Evolutionary conservation across 2,797 vertebrate genomes (phyloP).

Genomic region (Hozukius guyotensis): DNA sequence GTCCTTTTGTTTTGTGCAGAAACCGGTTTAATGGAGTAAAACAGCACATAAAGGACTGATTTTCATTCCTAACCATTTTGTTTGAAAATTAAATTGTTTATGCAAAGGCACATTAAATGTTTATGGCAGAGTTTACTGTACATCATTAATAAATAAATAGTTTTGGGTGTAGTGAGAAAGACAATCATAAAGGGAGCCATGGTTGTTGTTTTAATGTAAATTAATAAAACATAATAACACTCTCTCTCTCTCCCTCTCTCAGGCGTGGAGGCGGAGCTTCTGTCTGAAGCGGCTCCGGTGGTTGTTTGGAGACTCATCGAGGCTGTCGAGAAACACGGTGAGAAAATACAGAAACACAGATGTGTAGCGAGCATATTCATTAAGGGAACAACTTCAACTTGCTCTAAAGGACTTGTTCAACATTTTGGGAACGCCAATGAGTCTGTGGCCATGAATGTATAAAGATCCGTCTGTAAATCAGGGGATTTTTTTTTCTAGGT

Average conservation of each 20-base stretch:
- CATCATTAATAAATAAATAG: slow-evolving; percentile 6
- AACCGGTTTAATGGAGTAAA: neutral
- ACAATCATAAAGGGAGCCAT: neutral
- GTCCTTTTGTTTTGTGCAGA: neutral
- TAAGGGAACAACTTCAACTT: neutral
- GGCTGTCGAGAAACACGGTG: slow-evolving; percentile 84
- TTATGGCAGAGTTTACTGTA: neutral
- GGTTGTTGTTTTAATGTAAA: slow-evolving; percentile 15
- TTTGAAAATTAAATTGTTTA: neutral
- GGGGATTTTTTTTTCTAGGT: too few species aligned
- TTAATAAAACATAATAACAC: slow-evolving; percentile 10
- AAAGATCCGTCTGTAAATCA: too few species aligned
- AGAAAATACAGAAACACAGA: neutral
- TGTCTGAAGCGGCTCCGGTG: slow-evolving; percentile 75
- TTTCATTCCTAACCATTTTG: neutral
- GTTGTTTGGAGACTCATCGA: slow-evolving; percentile 81
- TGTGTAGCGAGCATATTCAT: neutral
- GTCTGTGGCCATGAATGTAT: too few species aligned
- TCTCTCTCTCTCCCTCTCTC: slow-evolving; percentile 12
- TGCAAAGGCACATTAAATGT: slow-evolving; percentile 1
- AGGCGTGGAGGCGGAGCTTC: slow-evolving; percentile 76
- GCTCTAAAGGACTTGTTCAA: neutral
- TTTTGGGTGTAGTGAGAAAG: neutral
- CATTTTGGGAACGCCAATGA: neutral
- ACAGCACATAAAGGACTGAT: neutral